These are phyloP conservation scores for Morpho achilles DNA, from an alignment of 2,888 invertebrate species.

Conservation along the genomic window DNA sequence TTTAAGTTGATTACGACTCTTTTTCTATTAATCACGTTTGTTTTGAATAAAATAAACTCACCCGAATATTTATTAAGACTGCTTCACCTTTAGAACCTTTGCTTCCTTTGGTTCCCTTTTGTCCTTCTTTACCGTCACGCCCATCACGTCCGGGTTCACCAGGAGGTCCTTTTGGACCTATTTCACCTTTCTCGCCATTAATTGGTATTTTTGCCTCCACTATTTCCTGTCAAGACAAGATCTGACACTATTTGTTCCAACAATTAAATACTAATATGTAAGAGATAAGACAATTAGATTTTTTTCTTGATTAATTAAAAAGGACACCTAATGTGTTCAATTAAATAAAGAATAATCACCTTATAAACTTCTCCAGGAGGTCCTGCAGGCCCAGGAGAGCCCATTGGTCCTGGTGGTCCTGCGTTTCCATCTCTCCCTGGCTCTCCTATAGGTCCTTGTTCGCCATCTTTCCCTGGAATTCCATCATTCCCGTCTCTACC, in stretches of 20 bases:
- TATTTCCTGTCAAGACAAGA: constrained; percentile 51
- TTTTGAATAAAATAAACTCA: background rate
- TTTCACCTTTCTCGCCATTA: constrained; percentile 46
- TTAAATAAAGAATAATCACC: constrained; percentile 36
- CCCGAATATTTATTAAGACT: constrained; percentile 21
- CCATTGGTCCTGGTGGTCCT: constrained; percentile 83
- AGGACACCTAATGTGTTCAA: background rate
- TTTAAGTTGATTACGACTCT: no score
- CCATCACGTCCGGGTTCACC: constrained; percentile 81
- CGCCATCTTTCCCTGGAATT: constrained; percentile 45
- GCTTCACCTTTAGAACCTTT: constrained; percentile 36
- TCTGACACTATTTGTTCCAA: constrained; percentile 37
- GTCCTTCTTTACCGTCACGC: constrained; percentile 73
- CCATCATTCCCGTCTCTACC: constrained; percentile 86
- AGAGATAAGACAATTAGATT: background rate
- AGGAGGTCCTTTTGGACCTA: constrained; percentile 44
- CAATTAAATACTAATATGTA: background rate
- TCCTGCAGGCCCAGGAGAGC: constrained; percentile 76
- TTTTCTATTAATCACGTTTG: no score
- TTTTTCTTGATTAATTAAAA: background rate
- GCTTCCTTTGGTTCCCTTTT: constrained; percentile 59
- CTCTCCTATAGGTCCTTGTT: constrained; percentile 84
- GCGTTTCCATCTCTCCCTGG: constrained; percentile 81
- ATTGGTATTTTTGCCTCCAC: constrained; percentile 41
- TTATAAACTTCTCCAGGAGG: constrained; percentile 64